Percentiles rank a stretch among this genome's conserved stretches.
Conservation (phyloP, 2,113 vertebrate genomes). For the Malurus elegans region DNA sequence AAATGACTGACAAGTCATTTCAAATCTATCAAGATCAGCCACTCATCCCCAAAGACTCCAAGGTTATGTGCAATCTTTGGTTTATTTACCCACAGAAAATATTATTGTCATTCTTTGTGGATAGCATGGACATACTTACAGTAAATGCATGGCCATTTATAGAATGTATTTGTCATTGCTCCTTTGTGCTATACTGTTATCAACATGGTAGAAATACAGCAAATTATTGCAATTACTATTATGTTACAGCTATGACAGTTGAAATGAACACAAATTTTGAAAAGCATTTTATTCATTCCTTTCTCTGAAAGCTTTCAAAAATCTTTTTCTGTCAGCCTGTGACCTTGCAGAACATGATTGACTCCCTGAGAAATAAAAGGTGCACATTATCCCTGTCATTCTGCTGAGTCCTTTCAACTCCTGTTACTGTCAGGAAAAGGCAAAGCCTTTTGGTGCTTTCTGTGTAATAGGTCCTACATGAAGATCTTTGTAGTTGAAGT, state of each 20-base stretch:
- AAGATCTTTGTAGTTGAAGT: background rate
- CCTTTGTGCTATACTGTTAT: background rate
- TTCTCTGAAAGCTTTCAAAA: background rate
- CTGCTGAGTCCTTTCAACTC: background rate
- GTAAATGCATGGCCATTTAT: background rate
- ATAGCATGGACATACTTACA: background rate
- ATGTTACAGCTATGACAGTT: background rate
- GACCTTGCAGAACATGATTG: background rate
- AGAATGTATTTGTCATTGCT: background rate
- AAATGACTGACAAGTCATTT: background rate
- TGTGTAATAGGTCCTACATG: background rate
- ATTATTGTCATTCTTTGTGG: background rate
- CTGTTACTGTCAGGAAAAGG: background rate
- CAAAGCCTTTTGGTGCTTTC: background rate
- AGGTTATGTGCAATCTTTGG: background rate
- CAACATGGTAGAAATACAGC: background rate
- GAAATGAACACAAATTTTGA: slow-evolving; percentile 14
- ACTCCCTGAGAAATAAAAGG: background rate
- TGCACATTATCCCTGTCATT: background rate
- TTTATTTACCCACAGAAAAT: background rate
- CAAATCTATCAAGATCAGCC: background rate
- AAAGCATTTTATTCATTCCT: background rate
- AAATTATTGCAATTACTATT: background rate
- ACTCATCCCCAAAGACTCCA: background rate
- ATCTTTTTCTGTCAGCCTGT: background rate